Conservation (phyloP, 2,797 vertebrate species). For the Danio choprae region DNA sequence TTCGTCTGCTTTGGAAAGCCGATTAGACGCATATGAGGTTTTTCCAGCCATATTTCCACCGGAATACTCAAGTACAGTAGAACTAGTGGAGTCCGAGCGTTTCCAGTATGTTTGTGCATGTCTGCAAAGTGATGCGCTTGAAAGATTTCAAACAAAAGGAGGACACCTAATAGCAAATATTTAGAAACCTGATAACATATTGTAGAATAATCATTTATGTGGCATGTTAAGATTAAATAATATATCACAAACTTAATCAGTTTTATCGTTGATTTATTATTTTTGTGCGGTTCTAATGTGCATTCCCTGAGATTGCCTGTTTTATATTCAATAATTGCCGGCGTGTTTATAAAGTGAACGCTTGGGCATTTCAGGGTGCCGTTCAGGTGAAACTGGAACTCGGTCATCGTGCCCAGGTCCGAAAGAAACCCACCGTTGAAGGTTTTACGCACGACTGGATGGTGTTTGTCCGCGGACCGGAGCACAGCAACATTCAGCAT, state of each 20-base stretch:
- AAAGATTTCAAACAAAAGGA: conserved; percentile 35
- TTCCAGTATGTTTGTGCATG: conserved; percentile 36
- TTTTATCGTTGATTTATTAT: background rate
- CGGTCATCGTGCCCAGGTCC: conserved; percentile 95
- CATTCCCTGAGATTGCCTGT: background rate
- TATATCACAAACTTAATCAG: background rate
- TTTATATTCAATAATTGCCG: background rate
- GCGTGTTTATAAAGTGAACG: conserved; percentile 18
- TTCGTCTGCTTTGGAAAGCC: conserved; percentile 50
- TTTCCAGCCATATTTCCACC: conserved; percentile 64
- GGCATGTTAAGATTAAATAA: background rate
- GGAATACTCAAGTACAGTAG: conserved; percentile 64
- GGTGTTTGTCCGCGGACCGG: conserved; percentile 97
- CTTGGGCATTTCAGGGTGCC: conserved; percentile 83
- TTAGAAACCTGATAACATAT: background rate
- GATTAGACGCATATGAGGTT: conserved; percentile 66
- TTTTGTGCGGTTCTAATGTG: background rate
- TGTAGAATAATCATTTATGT: background rate
- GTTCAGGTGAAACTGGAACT: conserved; percentile 99
- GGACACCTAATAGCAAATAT: background rate
- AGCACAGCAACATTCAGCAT: conserved; percentile 98
- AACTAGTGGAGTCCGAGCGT: conserved; percentile 56
- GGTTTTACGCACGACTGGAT: conserved; percentile 99
- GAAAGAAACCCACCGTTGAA: conserved; percentile 97
- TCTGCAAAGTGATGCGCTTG: conserved; percentile 39